Evolutionary conservation across 2,113 vertebrate genomes (phyloP), one percentile per base, ranked within the genome.

Genomic region (Neomonachus schauinslandi): DNA sequence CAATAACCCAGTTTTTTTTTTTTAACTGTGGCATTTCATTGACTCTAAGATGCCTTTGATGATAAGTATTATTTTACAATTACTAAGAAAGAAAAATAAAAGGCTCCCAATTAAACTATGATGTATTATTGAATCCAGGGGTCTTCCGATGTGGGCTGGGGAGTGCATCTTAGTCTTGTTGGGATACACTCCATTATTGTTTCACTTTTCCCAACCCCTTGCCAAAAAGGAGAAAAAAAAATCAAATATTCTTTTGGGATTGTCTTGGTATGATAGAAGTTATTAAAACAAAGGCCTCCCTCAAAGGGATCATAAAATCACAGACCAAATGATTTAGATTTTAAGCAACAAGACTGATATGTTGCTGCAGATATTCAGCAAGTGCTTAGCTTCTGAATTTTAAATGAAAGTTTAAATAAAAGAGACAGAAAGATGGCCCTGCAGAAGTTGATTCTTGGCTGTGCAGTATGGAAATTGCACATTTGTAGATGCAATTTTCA

Each of bases 201-300:
- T 86, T 90, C n/a, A 57, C 22, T 89, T 83, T 91, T 94, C 63
- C 33, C 49, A 88, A 26, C 63, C 55, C 18, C 31, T 96, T 94
- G 57, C 71, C 83, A 72, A 79, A 95, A 96, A 82, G 31, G n/a
- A 67, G 33, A 49, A 69, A 67, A 28, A 28, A 83, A 69, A 67
- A 76, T 71, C 36, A 33, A 8, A 84, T 86, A 7, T 77, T 93
- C 80, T 46, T 36, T 26, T 51, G 18, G 14, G 39, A 92, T 71
- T 61, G 12, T n/a, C 67, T 74, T 33, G 39, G 33, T 61, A 28
- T 49, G 16, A 55, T 21, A 49, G 65, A 72, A 33, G 12, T 71
- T 91, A 39, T 79, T 84, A 76, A 89, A 92, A 90, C 9, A 9
- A 51, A 84, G 51, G 15, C 63, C 26, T 93, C 46, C n/a, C 22